Conservation (phyloP, 2,797 vertebrate species). For the Peromyscus nudipes region DNA sequence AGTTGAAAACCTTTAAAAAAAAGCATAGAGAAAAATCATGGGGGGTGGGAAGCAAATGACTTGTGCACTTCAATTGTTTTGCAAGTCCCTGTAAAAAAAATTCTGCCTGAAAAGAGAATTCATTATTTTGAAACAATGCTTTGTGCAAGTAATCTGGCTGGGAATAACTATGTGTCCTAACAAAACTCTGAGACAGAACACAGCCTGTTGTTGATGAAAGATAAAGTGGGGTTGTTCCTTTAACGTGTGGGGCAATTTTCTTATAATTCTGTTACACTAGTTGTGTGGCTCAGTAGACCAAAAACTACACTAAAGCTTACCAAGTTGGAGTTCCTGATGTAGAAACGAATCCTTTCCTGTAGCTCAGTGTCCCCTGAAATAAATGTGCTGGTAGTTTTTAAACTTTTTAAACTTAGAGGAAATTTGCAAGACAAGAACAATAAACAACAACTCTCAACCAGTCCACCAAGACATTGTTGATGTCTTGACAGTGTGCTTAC, state of each 20-base stretch:
- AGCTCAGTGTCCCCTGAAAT: neutral
- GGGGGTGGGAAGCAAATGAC: neutral
- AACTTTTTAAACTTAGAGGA: neutral
- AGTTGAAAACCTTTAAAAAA: slow-evolving; percentile 10
- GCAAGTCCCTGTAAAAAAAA: neutral
- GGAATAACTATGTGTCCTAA: neutral
- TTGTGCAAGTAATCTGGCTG: neutral
- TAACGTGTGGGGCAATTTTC: neutral
- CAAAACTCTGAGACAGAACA: neutral
- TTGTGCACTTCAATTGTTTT: slow-evolving; percentile 20
- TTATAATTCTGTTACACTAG: neutral
- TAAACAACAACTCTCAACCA: neutral
- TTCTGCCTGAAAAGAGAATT: neutral
- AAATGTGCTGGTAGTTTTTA: neutral
- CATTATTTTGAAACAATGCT: neutral
- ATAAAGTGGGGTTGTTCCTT: neutral
- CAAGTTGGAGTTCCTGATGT: neutral
- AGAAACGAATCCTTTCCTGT: neutral
- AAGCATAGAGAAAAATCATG: neutral
- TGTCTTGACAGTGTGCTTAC: neutral
- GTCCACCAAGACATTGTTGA: neutral
- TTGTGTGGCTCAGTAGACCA: neutral
- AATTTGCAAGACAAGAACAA: neutral
- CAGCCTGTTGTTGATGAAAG: neutral
- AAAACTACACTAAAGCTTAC: neutral